A percentile compares a stretch with the other conserved stretches of the same genome.
These are phyloP conservation scores for Pogonomyrmex californicus DNA, from an alignment of 1,140 invertebrate species.

Conservation along the genomic window DNA sequence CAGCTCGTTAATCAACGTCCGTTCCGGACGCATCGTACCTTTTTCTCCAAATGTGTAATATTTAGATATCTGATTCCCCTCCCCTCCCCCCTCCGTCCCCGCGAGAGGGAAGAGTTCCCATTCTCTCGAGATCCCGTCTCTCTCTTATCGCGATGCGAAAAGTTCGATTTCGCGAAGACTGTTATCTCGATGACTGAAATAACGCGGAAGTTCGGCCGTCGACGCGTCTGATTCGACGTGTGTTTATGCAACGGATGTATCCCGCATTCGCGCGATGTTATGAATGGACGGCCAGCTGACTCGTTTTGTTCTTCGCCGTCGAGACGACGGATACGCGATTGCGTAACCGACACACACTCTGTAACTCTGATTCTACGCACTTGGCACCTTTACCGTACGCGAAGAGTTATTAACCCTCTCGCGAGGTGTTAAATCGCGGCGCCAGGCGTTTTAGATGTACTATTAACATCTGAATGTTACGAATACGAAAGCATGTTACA, in stretches of 20 bases:
- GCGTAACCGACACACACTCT: neutral
- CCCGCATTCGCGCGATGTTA: slow-evolving; percentile 30
- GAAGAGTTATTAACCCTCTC: slow-evolving; percentile 15
- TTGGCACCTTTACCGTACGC: neutral
- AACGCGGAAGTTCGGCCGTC: neutral
- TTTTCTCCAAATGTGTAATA: neutral
- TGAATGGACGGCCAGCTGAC: slow-evolving; percentile 56
- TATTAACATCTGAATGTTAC: neutral
- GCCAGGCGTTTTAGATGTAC: slow-evolving; percentile 13
- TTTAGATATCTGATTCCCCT: neutral
- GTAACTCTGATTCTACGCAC: slow-evolving; percentile 21
- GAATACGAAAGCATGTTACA: neutral
- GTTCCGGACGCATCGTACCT: neutral
- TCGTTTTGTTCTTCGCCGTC: slow-evolving; percentile 16
- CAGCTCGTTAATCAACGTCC: neutral
- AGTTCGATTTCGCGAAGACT: neutral
- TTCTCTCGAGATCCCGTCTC: neutral
- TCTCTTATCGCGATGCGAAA: neutral
- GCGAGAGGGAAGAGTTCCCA: neutral
- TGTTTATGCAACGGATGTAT: neutral
- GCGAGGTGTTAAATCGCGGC: neutral
- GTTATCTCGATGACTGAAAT: slow-evolving; percentile 14
- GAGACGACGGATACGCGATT: slow-evolving; percentile 30
- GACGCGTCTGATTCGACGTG: neutral
- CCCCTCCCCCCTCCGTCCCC: too few species aligned